These are phyloP conservation scores for Dunckerocampus dactyliophorus DNA, from an alignment of 2,113 vertebrate genomes.

Conservation along the genomic window DNA sequence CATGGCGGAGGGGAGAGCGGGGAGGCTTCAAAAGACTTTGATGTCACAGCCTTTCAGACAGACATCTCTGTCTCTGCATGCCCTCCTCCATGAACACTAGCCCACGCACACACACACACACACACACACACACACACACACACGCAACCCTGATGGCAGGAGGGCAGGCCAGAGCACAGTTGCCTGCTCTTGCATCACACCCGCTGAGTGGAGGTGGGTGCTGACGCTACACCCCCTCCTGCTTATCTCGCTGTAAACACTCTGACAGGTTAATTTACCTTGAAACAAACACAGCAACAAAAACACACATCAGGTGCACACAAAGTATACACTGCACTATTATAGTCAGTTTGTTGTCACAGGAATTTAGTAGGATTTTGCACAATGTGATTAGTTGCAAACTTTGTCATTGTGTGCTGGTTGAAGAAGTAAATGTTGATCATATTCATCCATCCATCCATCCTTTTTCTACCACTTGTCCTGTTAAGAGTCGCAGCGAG, in stretches of 20 bases:
- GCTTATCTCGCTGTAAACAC: slow-evolving; percentile 65
- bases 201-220: slow-evolving; percentile 50
- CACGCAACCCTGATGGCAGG: slow-evolving; percentile 39
- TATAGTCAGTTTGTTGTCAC: not conserved
- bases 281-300: slow-evolving; percentile 61
- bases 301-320: slow-evolving; percentile 52
- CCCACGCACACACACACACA: slow-evolving; percentile 11
- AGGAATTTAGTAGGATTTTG: not conserved
- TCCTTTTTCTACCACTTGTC: too few species aligned
- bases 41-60: slow-evolving; percentile 67
- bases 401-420: not conserved
- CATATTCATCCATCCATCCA: too few species aligned
- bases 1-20: slow-evolving; percentile 38
- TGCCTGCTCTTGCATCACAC: slow-evolving; percentile 67
- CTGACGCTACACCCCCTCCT: slow-evolving; percentile 62
- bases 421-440: too few species aligned
- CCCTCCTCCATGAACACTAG: slow-evolving; percentile 3
- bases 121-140: slow-evolving; percentile 12
- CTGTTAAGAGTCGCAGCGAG: too few species aligned
- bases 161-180: slow-evolving; percentile 59
- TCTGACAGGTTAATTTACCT: slow-evolving; percentile 69
- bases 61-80: slow-evolving; percentile 48
- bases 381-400: not conserved
- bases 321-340: slow-evolving; percentile 15
- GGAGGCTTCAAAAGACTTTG: slow-evolving; percentile 65